Evolutionary conservation across 2,113 vertebrate species (phyloP).

Genomic region (Steatornis caripensis): DNA sequence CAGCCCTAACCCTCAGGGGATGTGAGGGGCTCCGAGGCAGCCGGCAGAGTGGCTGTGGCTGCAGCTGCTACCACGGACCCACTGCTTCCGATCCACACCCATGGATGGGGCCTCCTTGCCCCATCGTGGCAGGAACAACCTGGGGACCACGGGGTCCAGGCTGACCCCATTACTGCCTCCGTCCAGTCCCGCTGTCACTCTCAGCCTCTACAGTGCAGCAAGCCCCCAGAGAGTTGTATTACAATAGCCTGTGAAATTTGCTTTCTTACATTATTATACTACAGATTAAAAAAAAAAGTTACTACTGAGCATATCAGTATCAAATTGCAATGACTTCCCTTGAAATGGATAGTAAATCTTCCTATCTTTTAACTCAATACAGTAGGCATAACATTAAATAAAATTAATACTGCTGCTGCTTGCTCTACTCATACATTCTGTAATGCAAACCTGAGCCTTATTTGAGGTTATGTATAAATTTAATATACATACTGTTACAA

Average conservation of each 20-base stretch:
- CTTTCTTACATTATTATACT: neutral
- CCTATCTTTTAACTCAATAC: neutral
- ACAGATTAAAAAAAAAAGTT: neutral
- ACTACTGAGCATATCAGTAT: neutral
- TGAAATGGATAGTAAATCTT: neutral
- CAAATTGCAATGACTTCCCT: neutral
- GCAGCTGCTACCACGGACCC: fast-evolving
- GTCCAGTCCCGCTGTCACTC: too few relatives aligned
- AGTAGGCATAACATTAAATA: neutral
- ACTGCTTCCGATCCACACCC: fast-evolving
- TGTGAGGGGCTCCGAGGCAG: fast-evolving
- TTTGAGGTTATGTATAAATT: neutral
- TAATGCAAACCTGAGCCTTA: neutral
- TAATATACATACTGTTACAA: neutral
- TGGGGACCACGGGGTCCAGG: fast-evolving
- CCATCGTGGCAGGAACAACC: neutral
- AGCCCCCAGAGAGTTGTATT: neutral
- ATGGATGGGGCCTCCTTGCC: neutral
- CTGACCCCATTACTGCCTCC: neutral
- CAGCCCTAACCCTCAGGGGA: neutral
- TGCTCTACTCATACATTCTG: neutral
- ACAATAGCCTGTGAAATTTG: neutral
- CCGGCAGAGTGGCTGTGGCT: neutral
- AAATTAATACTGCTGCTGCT: neutral
- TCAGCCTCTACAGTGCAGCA: neutral